Conservation (phyloP, 2,888 invertebrate genomes). For the Operophtera brumata region DNA sequence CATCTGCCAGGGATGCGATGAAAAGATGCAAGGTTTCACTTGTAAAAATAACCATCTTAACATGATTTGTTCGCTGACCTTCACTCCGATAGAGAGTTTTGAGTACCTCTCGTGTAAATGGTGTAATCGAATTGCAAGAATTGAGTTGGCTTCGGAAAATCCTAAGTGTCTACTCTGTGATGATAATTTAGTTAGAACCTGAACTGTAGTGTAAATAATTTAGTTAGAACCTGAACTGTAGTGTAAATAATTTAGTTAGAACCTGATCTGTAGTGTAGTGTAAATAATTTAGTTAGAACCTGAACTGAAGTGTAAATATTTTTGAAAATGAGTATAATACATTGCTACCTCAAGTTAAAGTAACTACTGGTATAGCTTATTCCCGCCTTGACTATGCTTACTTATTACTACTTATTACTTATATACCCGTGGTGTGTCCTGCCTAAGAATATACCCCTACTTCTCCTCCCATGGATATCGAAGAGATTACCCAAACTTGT, state of each 20-base stretch:
- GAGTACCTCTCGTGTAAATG: constrained; percentile 59
- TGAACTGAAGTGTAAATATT: too few relatives aligned
- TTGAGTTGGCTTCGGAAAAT: constrained; percentile 45
- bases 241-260: neutral
- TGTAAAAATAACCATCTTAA: constrained; percentile 60
- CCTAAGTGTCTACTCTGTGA: constrained; percentile 67
- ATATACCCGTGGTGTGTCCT: too few relatives aligned
- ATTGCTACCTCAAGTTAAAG: too few relatives aligned
- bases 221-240: neutral
- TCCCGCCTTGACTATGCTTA: too few relatives aligned
- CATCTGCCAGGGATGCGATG: constrained; percentile 64
- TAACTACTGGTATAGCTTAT: too few relatives aligned
- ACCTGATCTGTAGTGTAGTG: neutral
- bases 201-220: neutral
- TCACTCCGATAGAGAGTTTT: constrained; percentile 55
- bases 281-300: neutral
- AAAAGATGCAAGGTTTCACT: constrained; percentile 47
- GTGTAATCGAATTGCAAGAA: constrained; percentile 53
- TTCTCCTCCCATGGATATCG: too few relatives aligned
- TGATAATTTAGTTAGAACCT: constrained; percentile 25
- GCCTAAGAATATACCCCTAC: too few relatives aligned
- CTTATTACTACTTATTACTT: too few relatives aligned
- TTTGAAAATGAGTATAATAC: too few relatives aligned
- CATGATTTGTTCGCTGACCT: constrained; percentile 62
- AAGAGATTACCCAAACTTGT: too few relatives aligned